A percentile compares a stretch with the other conserved stretches of the same genome.
phyloP scores from a whole-genome alignment of 2,797 vertebrate genomes.

The Toxotes lorentzi region DNA sequence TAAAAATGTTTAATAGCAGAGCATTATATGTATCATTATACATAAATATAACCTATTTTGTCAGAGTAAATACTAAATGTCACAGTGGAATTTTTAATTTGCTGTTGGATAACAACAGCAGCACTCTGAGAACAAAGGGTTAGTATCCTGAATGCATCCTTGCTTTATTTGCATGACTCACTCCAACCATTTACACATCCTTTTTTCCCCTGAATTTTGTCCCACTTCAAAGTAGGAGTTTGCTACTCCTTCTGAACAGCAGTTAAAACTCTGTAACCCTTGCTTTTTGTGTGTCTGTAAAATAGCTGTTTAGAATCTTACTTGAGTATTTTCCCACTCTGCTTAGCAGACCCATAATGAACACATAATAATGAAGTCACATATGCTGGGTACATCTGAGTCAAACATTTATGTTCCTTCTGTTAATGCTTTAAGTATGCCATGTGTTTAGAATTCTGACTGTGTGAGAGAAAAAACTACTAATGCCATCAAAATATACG shows the following conservation, averaged over 20 bases:
- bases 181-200: constrained; percentile 30
- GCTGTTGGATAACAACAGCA: constrained; percentile 21
- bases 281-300: neutral
- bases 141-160: constrained; percentile 31
- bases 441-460: neutral
- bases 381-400: neutral
- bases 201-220: neutral
- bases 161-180: constrained; percentile 50
- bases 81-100: constrained; percentile 8
- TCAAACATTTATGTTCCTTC: neutral
- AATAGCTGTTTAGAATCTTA: neutral
- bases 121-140: constrained; percentile 30
- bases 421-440: neutral
- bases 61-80: constrained; percentile 13
- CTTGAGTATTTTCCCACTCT: neutral
- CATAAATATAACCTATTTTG: neutral
- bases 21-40: neutral
- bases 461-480: neutral
- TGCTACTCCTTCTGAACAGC: neutral
- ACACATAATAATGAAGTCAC: no score
- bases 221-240: neutral
- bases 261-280: neutral
- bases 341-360: neutral
- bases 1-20: constrained; percentile 6
- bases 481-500: neutral